A percentile compares a stretch with the other conserved stretches of the same genome.
Evolutionary conservation across 2,113 vertebrate genomes (phyloP).

Genomic region (Fregata magnificens): DNA sequence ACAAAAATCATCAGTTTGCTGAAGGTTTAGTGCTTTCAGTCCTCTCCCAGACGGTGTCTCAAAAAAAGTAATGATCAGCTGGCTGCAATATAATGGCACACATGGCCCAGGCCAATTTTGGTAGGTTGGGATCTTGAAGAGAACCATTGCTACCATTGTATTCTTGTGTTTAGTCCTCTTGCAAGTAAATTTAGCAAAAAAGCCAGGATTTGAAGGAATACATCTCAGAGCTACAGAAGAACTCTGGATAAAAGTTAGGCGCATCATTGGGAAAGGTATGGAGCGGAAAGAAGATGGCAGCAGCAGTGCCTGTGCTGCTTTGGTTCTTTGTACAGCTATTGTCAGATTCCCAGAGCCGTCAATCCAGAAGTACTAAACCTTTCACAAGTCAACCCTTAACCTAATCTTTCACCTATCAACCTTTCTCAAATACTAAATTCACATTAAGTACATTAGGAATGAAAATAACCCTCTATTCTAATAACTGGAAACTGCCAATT

Average conservation of each 20-base stretch:
- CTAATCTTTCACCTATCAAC: conserved; percentile 18
- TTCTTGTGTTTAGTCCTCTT: neutral
- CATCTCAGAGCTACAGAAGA: neutral
- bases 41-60: neutral
- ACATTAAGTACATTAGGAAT: conserved; percentile 36
- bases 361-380: neutral
- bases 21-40: neutral
- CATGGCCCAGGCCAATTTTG: neutral
- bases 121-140: neutral
- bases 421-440: conserved; percentile 42
- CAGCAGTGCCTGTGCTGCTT: neutral
- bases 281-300: neutral
- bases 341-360: neutral
- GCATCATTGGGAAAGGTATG: neutral
- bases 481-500: conserved; percentile 53
- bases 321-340: neutral
- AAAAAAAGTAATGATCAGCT: neutral
- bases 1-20: neutral
- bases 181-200: neutral
- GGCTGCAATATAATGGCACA: neutral
- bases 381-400: conserved; percentile 1
- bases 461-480: conserved; percentile 45
- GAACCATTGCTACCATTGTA: neutral
- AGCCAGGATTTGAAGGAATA: neutral
- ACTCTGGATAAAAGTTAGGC: neutral